These are phyloP conservation scores for Etheostoma nigrum DNA, from an alignment of 2,797 vertebrate genomes.

Conservation along the genomic window DNA sequence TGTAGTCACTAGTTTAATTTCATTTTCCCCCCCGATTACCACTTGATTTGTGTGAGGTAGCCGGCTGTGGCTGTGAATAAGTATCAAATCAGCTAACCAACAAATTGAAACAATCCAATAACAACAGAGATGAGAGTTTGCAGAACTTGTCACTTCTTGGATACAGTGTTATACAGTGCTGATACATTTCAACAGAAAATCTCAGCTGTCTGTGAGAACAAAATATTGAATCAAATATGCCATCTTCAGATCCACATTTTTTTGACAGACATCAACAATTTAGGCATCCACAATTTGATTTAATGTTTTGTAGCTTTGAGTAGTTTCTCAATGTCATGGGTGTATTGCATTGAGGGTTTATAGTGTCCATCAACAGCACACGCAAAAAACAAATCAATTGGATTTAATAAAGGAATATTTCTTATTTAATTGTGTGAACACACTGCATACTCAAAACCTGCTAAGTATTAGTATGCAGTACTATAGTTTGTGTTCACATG, in stretches of 20 bases:
- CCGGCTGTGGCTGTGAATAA: background rate
- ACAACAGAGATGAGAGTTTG: background rate
- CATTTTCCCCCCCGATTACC: slow-evolving; percentile 15
- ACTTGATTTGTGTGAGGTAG: background rate
- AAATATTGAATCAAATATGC: background rate
- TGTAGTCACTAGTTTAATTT: background rate
- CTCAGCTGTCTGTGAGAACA: no score
- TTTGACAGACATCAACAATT: background rate
- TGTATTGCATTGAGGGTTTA: background rate
- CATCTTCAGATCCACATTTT: background rate
- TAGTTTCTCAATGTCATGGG: background rate
- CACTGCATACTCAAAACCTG: background rate
- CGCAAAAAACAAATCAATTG: background rate
- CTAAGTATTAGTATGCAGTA: background rate
- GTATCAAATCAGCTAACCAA: background rate
- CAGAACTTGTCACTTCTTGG: background rate
- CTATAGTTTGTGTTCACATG: background rate
- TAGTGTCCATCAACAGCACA: background rate
- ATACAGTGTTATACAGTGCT: background rate
- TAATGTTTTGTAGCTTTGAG: background rate
- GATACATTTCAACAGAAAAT: background rate
- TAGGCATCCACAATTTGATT: background rate
- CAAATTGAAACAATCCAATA: background rate
- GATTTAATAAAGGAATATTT: background rate
- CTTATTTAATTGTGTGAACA: background rate